phyloP scores from a whole-genome alignment of 2,797 vertebrate genomes.

The Euthynnus affinis region DNA sequence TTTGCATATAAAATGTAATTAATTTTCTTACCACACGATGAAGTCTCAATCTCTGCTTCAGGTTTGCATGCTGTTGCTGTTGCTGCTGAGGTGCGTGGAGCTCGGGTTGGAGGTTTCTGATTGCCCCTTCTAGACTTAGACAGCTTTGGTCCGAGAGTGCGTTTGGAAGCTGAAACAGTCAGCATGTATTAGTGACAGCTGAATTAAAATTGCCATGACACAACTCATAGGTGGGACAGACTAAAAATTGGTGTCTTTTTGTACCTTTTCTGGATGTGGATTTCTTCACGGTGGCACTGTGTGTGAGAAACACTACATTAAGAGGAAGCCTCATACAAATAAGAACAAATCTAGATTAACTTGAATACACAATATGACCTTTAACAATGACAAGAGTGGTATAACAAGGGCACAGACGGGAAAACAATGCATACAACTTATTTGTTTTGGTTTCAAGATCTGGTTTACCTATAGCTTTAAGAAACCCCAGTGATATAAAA shows the following conservation, averaged over 20 bases:
- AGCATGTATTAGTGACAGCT: slow-evolving; percentile 10
- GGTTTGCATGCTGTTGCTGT: slow-evolving; percentile 83
- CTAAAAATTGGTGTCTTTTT: neutral
- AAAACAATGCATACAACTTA: neutral
- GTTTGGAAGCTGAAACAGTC: slow-evolving; percentile 37
- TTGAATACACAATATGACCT: neutral
- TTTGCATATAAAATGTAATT: neutral
- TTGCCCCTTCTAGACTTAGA: slow-evolving; percentile 42
- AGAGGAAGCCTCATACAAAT: slow-evolving; percentile 2
- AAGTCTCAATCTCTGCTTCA: slow-evolving; percentile 81
- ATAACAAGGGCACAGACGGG: neutral
- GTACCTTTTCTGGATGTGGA: slow-evolving; percentile 50
- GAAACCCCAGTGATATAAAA: slow-evolving; percentile 30
- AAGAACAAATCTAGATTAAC: neutral
- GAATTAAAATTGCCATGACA: neutral
- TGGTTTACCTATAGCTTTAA: slow-evolving; percentile 54
- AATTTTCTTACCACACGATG: slow-evolving; percentile 48
- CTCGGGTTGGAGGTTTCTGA: slow-evolving; percentile 6
- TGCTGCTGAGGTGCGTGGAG: neutral
- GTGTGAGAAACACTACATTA: neutral
- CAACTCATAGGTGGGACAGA: neutral
- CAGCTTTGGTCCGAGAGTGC: slow-evolving; percentile 28
- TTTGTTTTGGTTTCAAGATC: neutral
- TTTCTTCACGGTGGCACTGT: slow-evolving; percentile 49
- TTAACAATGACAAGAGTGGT: neutral